Evolutionary conservation across 2,113 vertebrate species (phyloP).

Genomic region (Microtus montanus): DNA sequence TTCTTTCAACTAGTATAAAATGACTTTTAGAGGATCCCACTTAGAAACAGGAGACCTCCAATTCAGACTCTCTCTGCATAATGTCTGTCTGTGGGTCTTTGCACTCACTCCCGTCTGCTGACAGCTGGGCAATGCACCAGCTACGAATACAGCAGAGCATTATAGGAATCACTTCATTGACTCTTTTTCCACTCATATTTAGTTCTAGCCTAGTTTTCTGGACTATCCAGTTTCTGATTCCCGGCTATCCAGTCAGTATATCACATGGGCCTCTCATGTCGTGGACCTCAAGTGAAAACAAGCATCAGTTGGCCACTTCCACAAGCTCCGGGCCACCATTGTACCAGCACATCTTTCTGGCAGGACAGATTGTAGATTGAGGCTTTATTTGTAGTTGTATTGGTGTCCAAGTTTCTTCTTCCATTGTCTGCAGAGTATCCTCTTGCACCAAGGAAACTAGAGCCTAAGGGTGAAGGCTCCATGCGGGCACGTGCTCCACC

Average conservation of each 20-base stretch:
- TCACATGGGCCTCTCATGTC: not conserved
- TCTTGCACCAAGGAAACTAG: not conserved
- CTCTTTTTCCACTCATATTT: not conserved
- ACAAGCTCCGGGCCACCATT: not conserved
- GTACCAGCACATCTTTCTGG: no score
- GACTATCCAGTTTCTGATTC: not conserved
- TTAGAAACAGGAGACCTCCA: not conserved
- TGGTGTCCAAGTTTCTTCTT: not conserved
- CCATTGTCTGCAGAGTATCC: not conserved
- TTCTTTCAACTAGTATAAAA: not conserved
- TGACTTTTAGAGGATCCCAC: not conserved
- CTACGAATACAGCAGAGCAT: not conserved
- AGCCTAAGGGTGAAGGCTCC: not conserved
- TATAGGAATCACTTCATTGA: not conserved
- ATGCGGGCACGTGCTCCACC: not conserved
- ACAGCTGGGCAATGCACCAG: not conserved
- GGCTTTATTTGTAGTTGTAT: not conserved
- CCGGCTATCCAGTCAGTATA: not conserved
- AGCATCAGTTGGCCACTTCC: not conserved
- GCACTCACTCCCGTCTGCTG: not conserved
- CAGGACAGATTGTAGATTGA: not conserved
- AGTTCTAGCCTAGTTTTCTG: not conserved
- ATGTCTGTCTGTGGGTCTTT: not conserved
- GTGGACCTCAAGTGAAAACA: not conserved
- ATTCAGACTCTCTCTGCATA: not conserved